Base-by-base conservation (phyloP, 2,888 invertebrate species). In the Rhagonycha fulva region DNA sequence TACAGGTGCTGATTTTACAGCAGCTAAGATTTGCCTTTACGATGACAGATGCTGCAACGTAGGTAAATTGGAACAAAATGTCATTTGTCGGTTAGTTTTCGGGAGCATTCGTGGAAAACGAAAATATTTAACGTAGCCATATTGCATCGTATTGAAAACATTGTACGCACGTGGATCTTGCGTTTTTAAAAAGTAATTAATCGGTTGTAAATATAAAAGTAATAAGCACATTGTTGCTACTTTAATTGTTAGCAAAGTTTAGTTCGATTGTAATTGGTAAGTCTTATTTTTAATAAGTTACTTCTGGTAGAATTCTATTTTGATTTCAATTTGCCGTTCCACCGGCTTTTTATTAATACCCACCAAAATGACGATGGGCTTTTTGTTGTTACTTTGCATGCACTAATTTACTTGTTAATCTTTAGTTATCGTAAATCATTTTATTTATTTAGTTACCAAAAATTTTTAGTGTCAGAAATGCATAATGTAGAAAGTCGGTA, bases 81-180 rank as follows among this genome's bases (percentile, higher is more conserved):
- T n/a, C 14, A 80, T 78, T 72, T 67, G 47, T 12, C 63, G 32
- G n/a, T 68, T 74, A 62, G 68, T 74, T 78, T 74, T 79, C 78
- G 81, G 63, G 67, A 70, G 63, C 70, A 26, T 63, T 76, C 73
- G 78, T 74, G 79, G 79, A 72, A 72, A 80, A 84, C 84, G 83
- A 81, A 83, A 79, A 11, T 26, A 19, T 78, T 66, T 80, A 82
- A 81, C 78, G 81, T 82, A 80, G 92, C 92, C 92, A 93, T 92
- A 90, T 92, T 92, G 91, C 89, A 89, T 89, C 89, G 88, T 90
- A 90, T 88, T 87, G 88, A 92, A 91, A 92, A 92, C 92, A 92
- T 90, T 91, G 91, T 89, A 90, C 91, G 92, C 92, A 92, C 92
- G 92, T 92, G 92, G 92, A 92, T 61, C 68, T 72, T 67, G 19